Base-by-base conservation (phyloP, 2,888 invertebrate genomes). In the Lasioglossum morio region DNA sequence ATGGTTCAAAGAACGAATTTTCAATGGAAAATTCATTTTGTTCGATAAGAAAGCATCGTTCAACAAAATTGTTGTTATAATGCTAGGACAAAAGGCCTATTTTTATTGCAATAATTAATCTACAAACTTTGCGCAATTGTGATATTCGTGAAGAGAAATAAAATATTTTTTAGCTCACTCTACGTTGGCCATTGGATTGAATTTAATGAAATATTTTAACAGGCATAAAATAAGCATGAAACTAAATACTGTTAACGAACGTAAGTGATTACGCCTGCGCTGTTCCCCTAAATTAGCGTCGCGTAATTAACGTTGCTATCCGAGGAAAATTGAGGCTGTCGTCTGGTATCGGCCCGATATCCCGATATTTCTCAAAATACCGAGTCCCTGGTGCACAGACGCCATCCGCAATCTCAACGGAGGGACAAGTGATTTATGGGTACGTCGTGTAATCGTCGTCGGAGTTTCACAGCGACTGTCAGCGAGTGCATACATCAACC, bases 381-480 rank as follows among this genome's bases (percentile, higher is more conserved):
- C 16, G 57, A 46, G 27, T 40, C 23, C 27, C 23, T 30, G 34
- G 34, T 23, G 30, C 73, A 48, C 73, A 66, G 23, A 77, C 43
- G 83, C 43, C 63, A 66, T 66, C 69, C 48, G 57, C 78, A 74
- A 4, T n/a, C 23, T 43, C 37, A 37, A 37, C 57, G 30, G 46
- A 79, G 63, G 48, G 43, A 73, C 37, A 27, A 60, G 46, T 84
- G 85, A 85, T 85, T 85, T 84, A 85, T 85, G 85, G 27, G 73
- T 34, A 48, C 34, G 1, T 46, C 43, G 63, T 75, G 70, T 72
- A 72, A 83, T 79, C 84, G 78, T 79, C 66, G 77, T n/a, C 12
- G 46, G 72, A 79, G 79, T 63, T 76, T 84, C 77, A n/a, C 16
- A 19, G 43, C n/a, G 34, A 82, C 83, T 82, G 85, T 85, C 84